These are phyloP conservation scores for Trichoplusia ni DNA, from an alignment of 1,140 invertebrate species.

Conservation along the genomic window DNA sequence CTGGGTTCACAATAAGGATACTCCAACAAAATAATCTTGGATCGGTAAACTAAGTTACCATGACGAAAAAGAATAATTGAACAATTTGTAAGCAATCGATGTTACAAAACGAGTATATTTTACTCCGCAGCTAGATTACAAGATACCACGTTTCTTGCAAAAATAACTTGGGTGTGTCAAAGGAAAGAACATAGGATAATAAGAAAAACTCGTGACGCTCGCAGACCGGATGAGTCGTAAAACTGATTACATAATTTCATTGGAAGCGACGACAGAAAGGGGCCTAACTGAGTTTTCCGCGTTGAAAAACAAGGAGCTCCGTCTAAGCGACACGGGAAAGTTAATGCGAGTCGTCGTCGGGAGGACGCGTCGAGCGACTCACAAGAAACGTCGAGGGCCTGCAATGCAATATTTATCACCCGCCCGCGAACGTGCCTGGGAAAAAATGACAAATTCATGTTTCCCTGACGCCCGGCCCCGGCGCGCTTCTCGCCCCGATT, in stretches of 20 bases:
- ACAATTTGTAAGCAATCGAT: too few species aligned
- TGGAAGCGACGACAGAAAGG: conserved; percentile 59
- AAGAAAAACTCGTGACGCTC: conserved; percentile 51
- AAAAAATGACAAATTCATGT: conserved; percentile 81
- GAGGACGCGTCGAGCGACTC: conserved; percentile 36
- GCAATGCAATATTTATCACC: conserved; percentile 80
- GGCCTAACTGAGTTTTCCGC: conserved; percentile 55
- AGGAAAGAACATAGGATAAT: conserved; percentile 41
- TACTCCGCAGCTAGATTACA: not conserved
- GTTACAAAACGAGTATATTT: too few species aligned
- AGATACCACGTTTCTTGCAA: not conserved
- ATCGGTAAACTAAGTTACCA: not conserved
- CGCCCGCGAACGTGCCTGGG: conserved; percentile 72
- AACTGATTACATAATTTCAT: conserved; percentile 67
- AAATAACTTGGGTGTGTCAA: conserved; percentile 17
- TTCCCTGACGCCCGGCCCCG: conserved; percentile 45
- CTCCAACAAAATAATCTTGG: not conserved
- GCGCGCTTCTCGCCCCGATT: conserved; percentile 56
- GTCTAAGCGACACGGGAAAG: conserved; percentile 59
- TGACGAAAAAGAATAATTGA: too few species aligned
- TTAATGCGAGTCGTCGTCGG: conserved; percentile 55
- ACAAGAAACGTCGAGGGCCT: conserved; percentile 64
- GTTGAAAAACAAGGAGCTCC: conserved; percentile 61
- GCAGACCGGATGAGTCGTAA: conserved; percentile 54
- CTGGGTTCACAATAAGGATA: conserved; percentile 18